Evolutionary conservation across 1,140 invertebrate species (phyloP).

Genomic region (Drosophila lacertosa): DNA sequence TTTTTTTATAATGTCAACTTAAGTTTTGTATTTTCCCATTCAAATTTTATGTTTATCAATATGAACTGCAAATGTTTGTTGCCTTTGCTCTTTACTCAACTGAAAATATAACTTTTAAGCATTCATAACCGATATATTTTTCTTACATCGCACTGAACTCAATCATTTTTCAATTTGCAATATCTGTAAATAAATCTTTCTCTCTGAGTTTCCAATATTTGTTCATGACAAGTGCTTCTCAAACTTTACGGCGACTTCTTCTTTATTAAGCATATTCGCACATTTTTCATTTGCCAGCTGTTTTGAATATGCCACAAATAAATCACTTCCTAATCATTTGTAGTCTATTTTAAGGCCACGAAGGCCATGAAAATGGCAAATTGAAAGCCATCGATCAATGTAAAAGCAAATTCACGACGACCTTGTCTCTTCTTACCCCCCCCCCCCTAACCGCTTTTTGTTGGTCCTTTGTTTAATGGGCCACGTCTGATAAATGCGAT

Average conservation of each 20-base stretch:
- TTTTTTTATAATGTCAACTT: background rate
- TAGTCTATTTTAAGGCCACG: conserved; percentile 57
- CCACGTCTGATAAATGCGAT: conserved; percentile 63
- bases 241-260: conserved; percentile 3
- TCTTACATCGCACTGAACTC: no score
- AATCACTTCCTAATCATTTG: conserved; percentile 60
- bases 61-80: no score
- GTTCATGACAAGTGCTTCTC: conserved; percentile 7
- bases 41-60: no score
- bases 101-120: no score
- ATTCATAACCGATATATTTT: no score
- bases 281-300: conserved; percentile 19
- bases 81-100: no score
- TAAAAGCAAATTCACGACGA: conserved; percentile 42
- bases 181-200: no score
- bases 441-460: background rate
- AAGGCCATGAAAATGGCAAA: conserved; percentile 43
- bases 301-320: conserved; percentile 26
- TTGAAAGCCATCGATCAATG: conserved; percentile 67
- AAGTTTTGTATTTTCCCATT: background rate
- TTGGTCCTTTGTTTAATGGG: conserved; percentile 26
- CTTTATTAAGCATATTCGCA: conserved; percentile 21
- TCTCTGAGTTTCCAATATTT: conserved; percentile 33
- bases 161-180: no score
- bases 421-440: conserved; percentile 42